A percentile compares a stretch with the other conserved stretches of the same genome.
Evolutionary conservation across 2,888 invertebrate species (phyloP).

Genomic region (Drosophila affinis): DNA sequence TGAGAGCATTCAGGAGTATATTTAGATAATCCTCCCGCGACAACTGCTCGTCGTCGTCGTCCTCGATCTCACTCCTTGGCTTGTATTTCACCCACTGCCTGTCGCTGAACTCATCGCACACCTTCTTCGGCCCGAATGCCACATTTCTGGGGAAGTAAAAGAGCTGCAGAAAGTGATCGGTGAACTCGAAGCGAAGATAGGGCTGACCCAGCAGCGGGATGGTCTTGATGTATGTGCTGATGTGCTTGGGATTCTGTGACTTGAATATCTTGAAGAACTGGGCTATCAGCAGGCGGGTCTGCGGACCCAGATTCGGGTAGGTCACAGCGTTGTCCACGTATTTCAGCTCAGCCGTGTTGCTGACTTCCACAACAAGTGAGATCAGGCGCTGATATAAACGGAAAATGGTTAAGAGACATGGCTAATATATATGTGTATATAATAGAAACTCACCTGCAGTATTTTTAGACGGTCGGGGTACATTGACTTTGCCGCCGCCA

Average conservation of each 20-base stretch:
- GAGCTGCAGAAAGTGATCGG: slow-evolving; percentile 77
- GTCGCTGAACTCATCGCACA: slow-evolving; percentile 72
- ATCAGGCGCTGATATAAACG: slow-evolving; percentile 71
- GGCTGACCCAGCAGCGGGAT: slow-evolving; percentile 74
- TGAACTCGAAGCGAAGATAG: slow-evolving; percentile 78
- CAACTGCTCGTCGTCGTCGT: slow-evolving; percentile 53
- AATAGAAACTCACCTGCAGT: slow-evolving; percentile 68
- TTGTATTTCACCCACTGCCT: slow-evolving; percentile 78
- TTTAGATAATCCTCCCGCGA: slow-evolving; percentile 77
- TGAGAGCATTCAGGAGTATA: slow-evolving; percentile 72
- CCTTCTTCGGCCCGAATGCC: slow-evolving; percentile 73
- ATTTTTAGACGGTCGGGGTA: slow-evolving; percentile 61
- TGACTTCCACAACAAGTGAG: slow-evolving; percentile 77
- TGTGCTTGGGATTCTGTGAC: slow-evolving; percentile 59
- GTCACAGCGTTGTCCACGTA: slow-evolving; percentile 64
- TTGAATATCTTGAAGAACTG: slow-evolving; percentile 79
- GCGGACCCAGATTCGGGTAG: slow-evolving; percentile 75
- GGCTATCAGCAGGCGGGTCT: slow-evolving; percentile 68
- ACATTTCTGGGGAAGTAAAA: slow-evolving; percentile 66
- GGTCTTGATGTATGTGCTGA: slow-evolving; percentile 70
- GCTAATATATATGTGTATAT: too few relatives aligned
- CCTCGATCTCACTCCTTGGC: slow-evolving; percentile 50
- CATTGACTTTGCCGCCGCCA: slow-evolving; percentile 66
- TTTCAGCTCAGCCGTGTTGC: slow-evolving; percentile 78
- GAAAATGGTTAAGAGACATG: neutral